Percentiles rank a stretch among this genome's conserved stretches.
Evolutionary conservation across 2,888 invertebrate species (phyloP).

Genomic region (Tenthredo distinguenda): DNA sequence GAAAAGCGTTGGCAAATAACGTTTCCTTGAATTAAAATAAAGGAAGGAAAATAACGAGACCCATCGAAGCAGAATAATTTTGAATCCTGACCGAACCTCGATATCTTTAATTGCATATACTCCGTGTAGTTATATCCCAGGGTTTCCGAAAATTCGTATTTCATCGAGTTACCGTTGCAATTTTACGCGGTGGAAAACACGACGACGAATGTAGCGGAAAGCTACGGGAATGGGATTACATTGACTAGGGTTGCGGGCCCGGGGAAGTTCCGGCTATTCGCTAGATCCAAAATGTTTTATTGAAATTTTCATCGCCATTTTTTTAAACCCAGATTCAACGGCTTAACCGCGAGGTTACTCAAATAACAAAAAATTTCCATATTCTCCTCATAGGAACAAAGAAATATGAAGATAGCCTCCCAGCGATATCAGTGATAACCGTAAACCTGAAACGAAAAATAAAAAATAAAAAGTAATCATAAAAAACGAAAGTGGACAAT

Average conservation of each 20-base stretch:
- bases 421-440: not conserved
- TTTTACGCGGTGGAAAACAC: slow-evolving; percentile 47
- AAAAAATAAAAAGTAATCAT: not conserved
- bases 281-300: slow-evolving; percentile 41
- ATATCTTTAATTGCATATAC: not conserved
- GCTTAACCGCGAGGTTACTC: not conserved
- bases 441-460: too few species aligned
- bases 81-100: not conserved
- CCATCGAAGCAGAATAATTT: not conserved
- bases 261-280: not conserved
- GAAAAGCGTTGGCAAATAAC: not conserved
- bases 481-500: not conserved
- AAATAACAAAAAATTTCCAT: not conserved
- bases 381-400: not conserved
- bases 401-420: not conserved
- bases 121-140: not conserved
- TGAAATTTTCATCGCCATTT: slow-evolving; percentile 23
- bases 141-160: slow-evolving; percentile 36
- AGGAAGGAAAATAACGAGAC: not conserved
- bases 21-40: not conserved
- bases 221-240: slow-evolving; percentile 40
- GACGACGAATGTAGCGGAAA: slow-evolving; percentile 49
- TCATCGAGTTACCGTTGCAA: slow-evolving; percentile 44
- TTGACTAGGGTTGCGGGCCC: slow-evolving; percentile 36
- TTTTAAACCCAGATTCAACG: not conserved